Percentiles rank a stretch among this genome's conserved stretches.
Evolutionary conservation across 2,797 vertebrate species (phyloP).

Genomic region (Periparus ater): DNA sequence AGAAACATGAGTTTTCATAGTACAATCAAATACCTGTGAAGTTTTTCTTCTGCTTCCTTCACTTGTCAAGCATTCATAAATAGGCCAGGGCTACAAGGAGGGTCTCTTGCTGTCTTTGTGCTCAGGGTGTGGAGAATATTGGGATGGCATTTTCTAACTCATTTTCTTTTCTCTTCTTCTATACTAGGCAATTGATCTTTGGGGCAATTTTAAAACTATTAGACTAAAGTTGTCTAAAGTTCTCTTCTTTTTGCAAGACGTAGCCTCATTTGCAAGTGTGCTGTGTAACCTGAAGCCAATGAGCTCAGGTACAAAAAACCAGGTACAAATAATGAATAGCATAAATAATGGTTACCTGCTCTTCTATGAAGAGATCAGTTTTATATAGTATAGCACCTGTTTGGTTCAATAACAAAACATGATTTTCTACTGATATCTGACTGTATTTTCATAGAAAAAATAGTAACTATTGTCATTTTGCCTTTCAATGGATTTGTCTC

Average conservation of each 20-base stretch:
- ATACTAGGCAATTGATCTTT: background rate
- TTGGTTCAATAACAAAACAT: background rate
- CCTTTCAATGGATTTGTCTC: background rate
- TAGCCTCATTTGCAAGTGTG: background rate
- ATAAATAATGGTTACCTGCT: background rate
- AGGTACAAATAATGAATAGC: background rate
- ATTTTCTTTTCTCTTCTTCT: background rate
- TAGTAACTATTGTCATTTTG: background rate
- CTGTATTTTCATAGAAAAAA: background rate
- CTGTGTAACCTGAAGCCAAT: background rate
- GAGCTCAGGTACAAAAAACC: background rate
- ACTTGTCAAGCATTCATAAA: background rate
- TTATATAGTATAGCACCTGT: background rate
- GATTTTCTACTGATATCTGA: background rate
- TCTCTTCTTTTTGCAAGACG: background rate
- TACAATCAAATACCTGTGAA: background rate
- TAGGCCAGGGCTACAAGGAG: background rate
- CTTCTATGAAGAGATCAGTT: background rate
- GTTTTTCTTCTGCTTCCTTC: background rate
- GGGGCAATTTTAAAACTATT: background rate
- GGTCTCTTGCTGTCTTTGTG: background rate
- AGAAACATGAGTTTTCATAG: background rate
- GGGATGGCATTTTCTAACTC: background rate
- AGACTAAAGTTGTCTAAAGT: background rate
- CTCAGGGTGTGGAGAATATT: background rate